Base-by-base conservation (phyloP, 2,797 vertebrate genomes). In the Morelia viridis region DNA sequence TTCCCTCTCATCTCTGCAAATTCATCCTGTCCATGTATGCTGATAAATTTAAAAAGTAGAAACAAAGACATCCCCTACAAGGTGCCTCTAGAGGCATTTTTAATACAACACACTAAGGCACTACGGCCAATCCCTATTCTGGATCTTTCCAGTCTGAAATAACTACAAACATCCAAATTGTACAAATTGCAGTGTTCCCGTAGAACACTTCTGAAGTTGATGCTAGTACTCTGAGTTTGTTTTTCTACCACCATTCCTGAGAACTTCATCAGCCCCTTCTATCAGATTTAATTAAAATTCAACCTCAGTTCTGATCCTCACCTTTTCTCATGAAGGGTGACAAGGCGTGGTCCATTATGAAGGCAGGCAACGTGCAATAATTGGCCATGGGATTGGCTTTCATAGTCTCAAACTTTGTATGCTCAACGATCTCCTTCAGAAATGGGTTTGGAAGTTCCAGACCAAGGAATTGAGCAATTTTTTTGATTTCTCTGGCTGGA, bases 311-410 rank as follows among this genome's bases (percentile, higher is more conserved):
- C 24, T 31, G 19, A 15, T 0, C 10, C 87, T 60, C 56, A 94
- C 95, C 94, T 94, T 91, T 96, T 62, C 95, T 93, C 91, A 95
- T 95, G 62, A 95, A 95, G 1, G 91, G 61, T 1, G 95, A 95
- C 31, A 95, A n/a, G 0, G 88, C 53, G 5, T 93, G 92, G 62
- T 95, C 87, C 85, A 95, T 71, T 12, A 88, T 0, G 0, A 15
- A 61, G 22, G 56, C 9, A 3, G 93, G 91, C 8, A 91, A 4
- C 0, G 83, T 80, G 24, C 17, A 53, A 5, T 93, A 94, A 31
- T 95, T 95, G 68, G 56, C 2, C 92, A 93, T 91, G 0, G 90
- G 80, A 61, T 95, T 95, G 0, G 22, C 6, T 90, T 93, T 95
- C 95, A 95, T 95, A 13, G 41, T 92, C 17, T 93, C 53, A 71